Evolutionary conservation across 2,113 vertebrate genomes (phyloP).

Genomic region (Cynoglossus semilaevis): DNA sequence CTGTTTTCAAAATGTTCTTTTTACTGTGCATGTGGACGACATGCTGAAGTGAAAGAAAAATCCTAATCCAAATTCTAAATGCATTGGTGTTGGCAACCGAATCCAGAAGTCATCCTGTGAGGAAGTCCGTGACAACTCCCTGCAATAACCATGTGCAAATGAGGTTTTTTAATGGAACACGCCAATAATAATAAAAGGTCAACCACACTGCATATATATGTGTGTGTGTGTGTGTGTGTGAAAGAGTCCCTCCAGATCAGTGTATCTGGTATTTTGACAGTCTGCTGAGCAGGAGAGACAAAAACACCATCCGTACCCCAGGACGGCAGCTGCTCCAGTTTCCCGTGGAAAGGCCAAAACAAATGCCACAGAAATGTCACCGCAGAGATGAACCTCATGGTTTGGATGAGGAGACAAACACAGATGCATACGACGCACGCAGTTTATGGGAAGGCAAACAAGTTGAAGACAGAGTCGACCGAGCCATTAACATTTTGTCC

Average conservation of each 20-base stretch:
- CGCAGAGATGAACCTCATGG: not conserved
- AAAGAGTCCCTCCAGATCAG: constrained; percentile 6
- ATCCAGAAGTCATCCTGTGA: no score
- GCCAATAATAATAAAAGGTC: no score
- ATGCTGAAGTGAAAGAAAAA: no score
- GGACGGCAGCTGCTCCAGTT: constrained; percentile 10
- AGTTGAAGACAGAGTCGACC: not conserved
- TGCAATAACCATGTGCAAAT: no score
- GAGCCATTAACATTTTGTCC: constrained; percentile 19
- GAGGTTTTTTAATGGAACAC: no score
- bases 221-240: not conserved
- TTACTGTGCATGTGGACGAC: no score
- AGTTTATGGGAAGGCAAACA: not conserved
- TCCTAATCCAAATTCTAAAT: no score
- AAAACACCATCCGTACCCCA: constrained; percentile 18
- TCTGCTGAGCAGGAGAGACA: constrained; percentile 11
- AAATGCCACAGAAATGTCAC: constrained; percentile 53
- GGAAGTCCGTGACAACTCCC: no score
- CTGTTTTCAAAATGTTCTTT: no score
- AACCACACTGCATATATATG: constrained; percentile 1
- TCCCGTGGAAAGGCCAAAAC: constrained; percentile 27
- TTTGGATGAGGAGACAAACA: not conserved
- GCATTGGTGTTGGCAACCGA: no score
- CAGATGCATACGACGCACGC: not conserved
- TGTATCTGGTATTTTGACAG: constrained; percentile 3